These are phyloP conservation scores for Botia kubotai DNA, from an alignment of 2,797 vertebrate species.

Conservation along the genomic window DNA sequence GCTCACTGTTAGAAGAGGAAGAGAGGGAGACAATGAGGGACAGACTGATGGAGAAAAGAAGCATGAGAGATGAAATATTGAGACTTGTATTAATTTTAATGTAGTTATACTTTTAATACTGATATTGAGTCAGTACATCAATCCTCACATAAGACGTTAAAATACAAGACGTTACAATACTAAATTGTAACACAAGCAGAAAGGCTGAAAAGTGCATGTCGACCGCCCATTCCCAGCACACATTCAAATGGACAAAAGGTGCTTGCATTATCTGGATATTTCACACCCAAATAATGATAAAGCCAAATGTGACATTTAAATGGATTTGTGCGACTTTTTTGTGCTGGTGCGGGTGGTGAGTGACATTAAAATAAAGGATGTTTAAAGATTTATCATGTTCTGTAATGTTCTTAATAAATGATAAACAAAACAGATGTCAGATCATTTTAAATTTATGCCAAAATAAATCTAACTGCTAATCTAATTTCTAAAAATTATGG, in stretches of 20 bases:
- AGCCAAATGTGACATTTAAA: slow-evolving; percentile 1
- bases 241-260: not conserved
- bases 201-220: not conserved
- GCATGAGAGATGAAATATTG: slow-evolving; percentile 48
- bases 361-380: slow-evolving; percentile 1
- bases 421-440: not conserved
- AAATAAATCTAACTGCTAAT: not conserved
- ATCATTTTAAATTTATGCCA: not conserved
- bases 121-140: too few relatives aligned
- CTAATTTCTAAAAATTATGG: not conserved
- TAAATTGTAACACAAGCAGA: not conserved
- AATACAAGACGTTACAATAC: too few relatives aligned
- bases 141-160: too few relatives aligned
- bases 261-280: not conserved
- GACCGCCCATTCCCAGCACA: not conserved
- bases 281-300: not conserved
- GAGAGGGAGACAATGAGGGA: slow-evolving; percentile 54
- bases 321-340: not conserved
- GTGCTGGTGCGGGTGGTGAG: not conserved
- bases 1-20: slow-evolving; percentile 17
- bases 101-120: not conserved
- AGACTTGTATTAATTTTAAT: not conserved
- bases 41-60: slow-evolving; percentile 14
- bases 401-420: not conserved
- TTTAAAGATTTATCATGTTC: not conserved